Base-by-base conservation (phyloP, 1,140 invertebrate species). In the Campodea augens region DNA sequence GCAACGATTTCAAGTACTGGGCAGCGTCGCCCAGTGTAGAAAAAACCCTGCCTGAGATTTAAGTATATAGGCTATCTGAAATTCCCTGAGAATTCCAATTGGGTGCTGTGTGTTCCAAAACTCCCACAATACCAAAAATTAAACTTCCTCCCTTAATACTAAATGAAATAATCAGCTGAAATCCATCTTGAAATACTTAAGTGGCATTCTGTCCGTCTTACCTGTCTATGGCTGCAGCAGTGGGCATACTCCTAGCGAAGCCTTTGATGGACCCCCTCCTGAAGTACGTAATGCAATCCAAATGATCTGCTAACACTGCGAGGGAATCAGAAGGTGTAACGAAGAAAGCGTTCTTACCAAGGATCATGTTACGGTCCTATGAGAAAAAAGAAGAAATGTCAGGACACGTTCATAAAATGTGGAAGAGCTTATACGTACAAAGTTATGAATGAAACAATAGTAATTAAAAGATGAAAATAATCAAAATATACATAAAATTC, bases 191-290 rank as follows among this genome's bases (percentile, higher is more conserved):
- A n/a, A n/a, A n/a, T n/a, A n/a, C n/a, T n/a, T n/a, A n/a, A n/a
- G 27, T 10, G 15, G 15, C 27, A 32, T 10, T 32, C 7, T 32
- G 27, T 27, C 47, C 42, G 5, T 44, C 49, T 47, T 61, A 78
- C 72, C 74, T 70, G 64, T 98, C 95, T 19, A 98, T 77, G 48
- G 95, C 95, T 7, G 80, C 81, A 47, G 86, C 85, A n/a, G 95
- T 99, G 12, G 95, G 96, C 95, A 99, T 99, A 55, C 86, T 92
- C 54, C 96, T 72, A 3, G 95, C 95, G 62, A 82, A 91, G 15
- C 96, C 95, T 60, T 78, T 79, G 1, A 95, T 70, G 21, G 82
- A 83, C 48, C 73, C 77, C 52, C 79, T 77, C 60, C 77, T 65
- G 62, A 98, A 99, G 66, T 97, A 98, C 4, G 92, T 92, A 58